Evolutionary conservation across 2,888 invertebrate species (phyloP), one percentile per base, ranked within the genome.

Genomic region (Stenoptilia bipunctidactyla): DNA sequence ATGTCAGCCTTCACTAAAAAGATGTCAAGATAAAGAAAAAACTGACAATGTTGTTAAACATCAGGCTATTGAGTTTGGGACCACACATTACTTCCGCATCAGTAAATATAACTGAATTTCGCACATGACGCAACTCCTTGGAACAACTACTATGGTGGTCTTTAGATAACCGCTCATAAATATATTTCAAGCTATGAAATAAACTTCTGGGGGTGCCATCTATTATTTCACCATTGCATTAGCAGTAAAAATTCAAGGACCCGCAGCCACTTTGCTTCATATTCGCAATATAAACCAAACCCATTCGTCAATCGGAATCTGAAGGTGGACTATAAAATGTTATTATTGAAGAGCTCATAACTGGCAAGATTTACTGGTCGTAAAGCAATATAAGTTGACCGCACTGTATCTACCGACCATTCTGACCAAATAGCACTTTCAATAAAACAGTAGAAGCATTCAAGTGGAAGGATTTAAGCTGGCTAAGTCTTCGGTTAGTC

Each of bases 281-380:
- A n/a, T n/a, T n/a, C n/a, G n/a, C n/a, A n/a, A n/a, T n/a, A n/a
- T n/a, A n/a, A n/a, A n/a, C n/a, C n/a, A 63, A 56, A 58, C 74
- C 64, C 72, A 74, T 75, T 69, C 75, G 64, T 74, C 73, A 73
- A 70, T 69, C 61, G 56, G 51, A 63, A 61, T 58, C 61, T 61
- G 62, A 61, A 61, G 55, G 67, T 62, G 66, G 58, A 66, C 72
- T 72, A 71, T 82, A 77, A 82, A 80, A 73, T 59, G 56, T 69
- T 73, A 79, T 75, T 80, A 79, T 79, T 82, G 79, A 77, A 69
- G 61, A 72, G 69, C 75, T 71, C 75, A 79, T 80, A 79, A 80
- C 73, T 55, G 54, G 50, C 48, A 66, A 69, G 80, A 77, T 82
- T 82, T 82, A 82, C 59, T 59, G 71, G 47, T 61, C 72, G 63